Evolutionary conservation across 2,888 invertebrate genomes (phyloP).

Genomic region (Enoplolaimus lenunculus): DNA sequence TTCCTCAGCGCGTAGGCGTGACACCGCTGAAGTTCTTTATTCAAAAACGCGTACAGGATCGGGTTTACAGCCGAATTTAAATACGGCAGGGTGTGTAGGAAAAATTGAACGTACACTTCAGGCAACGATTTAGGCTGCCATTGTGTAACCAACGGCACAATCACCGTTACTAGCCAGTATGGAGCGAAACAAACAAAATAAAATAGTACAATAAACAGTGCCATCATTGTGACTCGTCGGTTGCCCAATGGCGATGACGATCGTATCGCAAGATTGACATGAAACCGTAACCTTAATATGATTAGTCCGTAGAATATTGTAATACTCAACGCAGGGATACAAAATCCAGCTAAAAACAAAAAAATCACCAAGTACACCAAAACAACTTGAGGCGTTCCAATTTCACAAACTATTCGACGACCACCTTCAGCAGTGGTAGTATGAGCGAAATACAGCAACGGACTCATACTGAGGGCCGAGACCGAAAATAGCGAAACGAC

Average conservation of each 20-base stretch:
- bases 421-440: not conserved
- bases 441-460: not conserved
- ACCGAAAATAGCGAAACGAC: not conserved
- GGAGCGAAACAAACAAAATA: conserved; percentile 40
- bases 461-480: not conserved
- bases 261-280: conserved; percentile 26
- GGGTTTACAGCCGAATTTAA: conserved; percentile 37
- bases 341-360: conserved; percentile 3
- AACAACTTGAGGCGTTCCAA: not conserved
- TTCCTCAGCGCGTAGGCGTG: not conserved
- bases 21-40: conserved; percentile 29
- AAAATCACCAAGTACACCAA: not conserved
- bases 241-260: conserved; percentile 32
- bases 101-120: conserved; percentile 23
- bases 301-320: conserved; percentile 34
- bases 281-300: conserved; percentile 21
- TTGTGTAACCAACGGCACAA: not conserved
- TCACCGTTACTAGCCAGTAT: conserved; percentile 29
- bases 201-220: conserved; percentile 37
- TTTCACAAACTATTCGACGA: not conserved
- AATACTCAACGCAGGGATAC: conserved; percentile 31
- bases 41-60: conserved; percentile 38
- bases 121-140: not conserved
- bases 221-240: conserved; percentile 34
- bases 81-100: conserved; percentile 34